phyloP scores from a whole-genome alignment of 2,113 vertebrate genomes.

The Numida meleagris region DNA sequence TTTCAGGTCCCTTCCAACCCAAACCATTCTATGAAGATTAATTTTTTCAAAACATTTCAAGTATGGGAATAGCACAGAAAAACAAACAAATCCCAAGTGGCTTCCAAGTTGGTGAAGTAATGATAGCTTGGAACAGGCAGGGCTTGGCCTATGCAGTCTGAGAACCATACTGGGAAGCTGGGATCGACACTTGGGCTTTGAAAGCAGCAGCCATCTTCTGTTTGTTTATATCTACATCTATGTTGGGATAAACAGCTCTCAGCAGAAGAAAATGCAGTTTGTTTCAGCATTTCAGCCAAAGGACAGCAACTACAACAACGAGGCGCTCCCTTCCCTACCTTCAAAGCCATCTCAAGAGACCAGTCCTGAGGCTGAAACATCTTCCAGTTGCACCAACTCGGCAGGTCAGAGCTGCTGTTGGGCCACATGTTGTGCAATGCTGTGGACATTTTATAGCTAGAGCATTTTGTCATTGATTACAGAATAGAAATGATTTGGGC shows the following conservation, averaged over 20 bases:
- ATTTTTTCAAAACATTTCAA: not conserved
- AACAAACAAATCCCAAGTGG: not conserved
- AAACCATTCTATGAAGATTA: not conserved
- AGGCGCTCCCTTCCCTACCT: not conserved
- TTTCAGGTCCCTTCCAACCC: not conserved
- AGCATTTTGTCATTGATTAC: not conserved
- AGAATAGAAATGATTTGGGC: not conserved
- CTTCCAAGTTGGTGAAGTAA: not conserved
- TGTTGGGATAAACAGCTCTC: constrained; percentile 19
- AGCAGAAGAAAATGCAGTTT: constrained; percentile 27
- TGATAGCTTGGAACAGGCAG: not conserved
- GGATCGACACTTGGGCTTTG: not conserved
- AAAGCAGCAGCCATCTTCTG: constrained; percentile 22
- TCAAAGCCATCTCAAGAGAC: constrained; percentile 27
- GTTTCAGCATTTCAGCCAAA: constrained; percentile 39
- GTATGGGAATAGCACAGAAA: not conserved
- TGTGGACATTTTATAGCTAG: not conserved
- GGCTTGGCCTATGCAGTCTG: not conserved
- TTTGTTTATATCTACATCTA: constrained; percentile 43
- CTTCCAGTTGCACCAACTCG: not conserved
- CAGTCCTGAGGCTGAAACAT: not conserved
- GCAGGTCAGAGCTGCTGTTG: not conserved
- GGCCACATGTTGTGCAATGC: not conserved
- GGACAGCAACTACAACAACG: constrained; percentile 21
- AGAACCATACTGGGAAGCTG: not conserved